Percentiles rank a stretch among this genome's conserved stretches.
Evolutionary conservation across 2,797 vertebrate genomes (phyloP).

Genomic region (Tragopan temminckii): DNA sequence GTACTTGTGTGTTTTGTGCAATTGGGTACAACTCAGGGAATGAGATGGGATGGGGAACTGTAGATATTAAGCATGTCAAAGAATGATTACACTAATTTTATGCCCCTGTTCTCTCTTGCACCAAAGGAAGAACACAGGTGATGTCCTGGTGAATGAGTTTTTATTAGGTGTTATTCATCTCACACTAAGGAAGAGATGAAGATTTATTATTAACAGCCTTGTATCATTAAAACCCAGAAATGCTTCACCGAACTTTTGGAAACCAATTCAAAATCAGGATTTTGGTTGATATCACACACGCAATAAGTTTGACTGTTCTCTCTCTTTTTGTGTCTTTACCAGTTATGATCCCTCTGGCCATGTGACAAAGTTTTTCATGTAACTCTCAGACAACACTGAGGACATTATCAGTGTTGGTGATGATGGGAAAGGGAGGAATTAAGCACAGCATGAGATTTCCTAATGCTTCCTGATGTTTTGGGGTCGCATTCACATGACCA

Average conservation of each 20-base stretch:
- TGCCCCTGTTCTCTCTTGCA: neutral
- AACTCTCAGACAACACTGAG: neutral
- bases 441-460: neutral
- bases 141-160: neutral
- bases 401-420: neutral
- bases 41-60: accelerated
- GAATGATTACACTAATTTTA: neutral
- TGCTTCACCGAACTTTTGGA: neutral
- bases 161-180: neutral
- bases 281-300: neutral
- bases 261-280: neutral
- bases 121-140: neutral
- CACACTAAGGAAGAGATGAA: neutral
- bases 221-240: neutral
- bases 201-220: neutral
- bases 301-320: neutral
- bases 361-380: neutral
- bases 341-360: neutral
- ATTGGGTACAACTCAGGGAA: neutral
- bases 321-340: neutral
- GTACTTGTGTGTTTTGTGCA: neutral
- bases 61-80: neutral
- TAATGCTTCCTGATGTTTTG: neutral
- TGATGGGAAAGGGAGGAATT: neutral
- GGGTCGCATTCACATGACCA: neutral